Evolutionary conservation across 2,797 vertebrate species (phyloP).

Genomic region (Silurus lanzhouensis): DNA sequence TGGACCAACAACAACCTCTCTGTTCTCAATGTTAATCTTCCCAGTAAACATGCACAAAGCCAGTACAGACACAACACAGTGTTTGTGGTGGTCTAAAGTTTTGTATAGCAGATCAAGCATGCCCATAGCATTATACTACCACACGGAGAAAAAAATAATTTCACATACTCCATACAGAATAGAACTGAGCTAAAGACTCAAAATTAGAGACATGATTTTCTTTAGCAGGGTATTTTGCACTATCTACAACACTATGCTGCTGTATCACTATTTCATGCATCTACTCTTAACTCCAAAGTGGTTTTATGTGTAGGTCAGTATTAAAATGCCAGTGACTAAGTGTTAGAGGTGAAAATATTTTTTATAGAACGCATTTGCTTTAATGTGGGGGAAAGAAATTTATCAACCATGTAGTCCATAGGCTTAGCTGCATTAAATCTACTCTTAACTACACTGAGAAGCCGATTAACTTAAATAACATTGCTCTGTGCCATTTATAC

Average conservation of each 20-base stretch:
- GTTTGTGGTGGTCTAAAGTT: background rate
- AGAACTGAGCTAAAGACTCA: background rate
- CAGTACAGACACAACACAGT: background rate
- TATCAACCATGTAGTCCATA: background rate
- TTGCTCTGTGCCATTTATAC: background rate
- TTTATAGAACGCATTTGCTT: background rate
- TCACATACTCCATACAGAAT: background rate
- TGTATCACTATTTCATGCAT: background rate
- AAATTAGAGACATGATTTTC: background rate
- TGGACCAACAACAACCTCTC: background rate
- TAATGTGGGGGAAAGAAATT: background rate
- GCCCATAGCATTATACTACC: background rate
- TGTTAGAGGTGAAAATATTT: background rate
- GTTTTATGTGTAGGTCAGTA: background rate
- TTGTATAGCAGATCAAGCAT: background rate
- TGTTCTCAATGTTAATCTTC: background rate
- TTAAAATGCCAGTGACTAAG: background rate
- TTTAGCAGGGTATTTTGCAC: background rate
- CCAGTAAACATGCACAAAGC: constrained; percentile 10
- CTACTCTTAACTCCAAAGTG: background rate
- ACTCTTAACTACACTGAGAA: background rate
- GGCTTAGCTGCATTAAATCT: background rate
- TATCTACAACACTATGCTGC: background rate
- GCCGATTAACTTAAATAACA: background rate
- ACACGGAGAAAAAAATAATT: background rate